Base-by-base conservation (phyloP, 1,140 invertebrate genomes). In the Drosophila ananassae region DNA sequence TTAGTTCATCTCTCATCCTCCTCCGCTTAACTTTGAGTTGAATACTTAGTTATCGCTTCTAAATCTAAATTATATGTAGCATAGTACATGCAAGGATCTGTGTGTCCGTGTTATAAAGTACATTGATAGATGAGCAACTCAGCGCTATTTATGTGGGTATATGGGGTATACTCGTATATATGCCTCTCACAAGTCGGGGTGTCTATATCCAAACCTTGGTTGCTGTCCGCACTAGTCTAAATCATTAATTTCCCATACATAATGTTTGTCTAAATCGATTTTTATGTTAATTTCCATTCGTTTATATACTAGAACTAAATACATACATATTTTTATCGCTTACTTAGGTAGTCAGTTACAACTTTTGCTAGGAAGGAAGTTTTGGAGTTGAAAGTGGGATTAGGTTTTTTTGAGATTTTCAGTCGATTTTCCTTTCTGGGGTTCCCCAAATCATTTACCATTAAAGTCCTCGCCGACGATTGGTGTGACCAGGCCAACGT, bases 401-500 rank as follows among this genome's bases (percentile, higher is more conserved):
- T 46, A 12, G 54, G 41, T 7, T 41, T 10, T 34, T 39, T 53
- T 52, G 68, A 79, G 74, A 81, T 68, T 87, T 85, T 69, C 69
- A 21, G 59, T 50, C 64, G 54, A 59, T 71, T 47, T 67, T n/a
- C 61, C 39, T 3, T 13, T 51, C 25, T 12, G 32, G 13, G 3
- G 13, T 64, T 13, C 21, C 5, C 22, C 5, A 32, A 41, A 30
- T 25, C 28, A 34, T 51, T 56, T 2, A 9, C 8, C 30, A 9
- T 54, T 34, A 41, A 63, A 93, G 94, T 41, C 30, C 47, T 37
- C 34, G 44, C n/a, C 50, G 67, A 55, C 57, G 94, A 93, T 32
- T 9, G 94, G 94, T 93, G 94, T 34, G 93, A 94, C 94, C 94
- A 92, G 91, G 93, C 63, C 85, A 75, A 73, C 51, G 53, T 67